These are phyloP conservation scores for Micropterix aruncella DNA, from an alignment of 2,888 invertebrate species.

Conservation along the genomic window DNA sequence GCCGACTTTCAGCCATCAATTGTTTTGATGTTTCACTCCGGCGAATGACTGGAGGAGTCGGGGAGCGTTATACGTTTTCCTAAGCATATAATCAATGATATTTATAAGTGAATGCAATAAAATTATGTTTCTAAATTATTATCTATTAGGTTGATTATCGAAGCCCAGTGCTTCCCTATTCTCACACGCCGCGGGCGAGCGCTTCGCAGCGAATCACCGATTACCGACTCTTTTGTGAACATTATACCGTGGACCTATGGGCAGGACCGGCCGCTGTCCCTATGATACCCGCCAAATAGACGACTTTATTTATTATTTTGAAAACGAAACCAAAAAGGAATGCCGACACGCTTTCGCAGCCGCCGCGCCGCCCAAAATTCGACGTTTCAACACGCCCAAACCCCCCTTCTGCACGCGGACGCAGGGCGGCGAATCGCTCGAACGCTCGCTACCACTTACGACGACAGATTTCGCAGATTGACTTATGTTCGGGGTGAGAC, in stretches of 20 bases:
- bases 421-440: background rate
- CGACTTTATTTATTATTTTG: background rate
- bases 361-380: background rate
- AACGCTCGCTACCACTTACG: background rate
- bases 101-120: no score
- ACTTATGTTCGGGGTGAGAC: background rate
- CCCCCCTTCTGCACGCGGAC: background rate
- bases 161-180: background rate
- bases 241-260: background rate
- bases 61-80: no score
- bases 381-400: no score
- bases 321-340: background rate
- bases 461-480: background rate
- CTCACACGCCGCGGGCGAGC: background rate
- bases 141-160: no score
- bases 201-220: background rate
- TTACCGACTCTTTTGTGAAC: background rate
- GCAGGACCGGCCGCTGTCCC: background rate
- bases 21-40: no score
- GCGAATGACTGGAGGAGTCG: no score
- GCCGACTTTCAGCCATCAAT: no score
- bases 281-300: background rate
- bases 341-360: background rate
- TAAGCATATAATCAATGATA: no score
- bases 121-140: no score